Base-by-base conservation (phyloP, 2,888 invertebrate genomes). In the Syrphus vitripennis region DNA sequence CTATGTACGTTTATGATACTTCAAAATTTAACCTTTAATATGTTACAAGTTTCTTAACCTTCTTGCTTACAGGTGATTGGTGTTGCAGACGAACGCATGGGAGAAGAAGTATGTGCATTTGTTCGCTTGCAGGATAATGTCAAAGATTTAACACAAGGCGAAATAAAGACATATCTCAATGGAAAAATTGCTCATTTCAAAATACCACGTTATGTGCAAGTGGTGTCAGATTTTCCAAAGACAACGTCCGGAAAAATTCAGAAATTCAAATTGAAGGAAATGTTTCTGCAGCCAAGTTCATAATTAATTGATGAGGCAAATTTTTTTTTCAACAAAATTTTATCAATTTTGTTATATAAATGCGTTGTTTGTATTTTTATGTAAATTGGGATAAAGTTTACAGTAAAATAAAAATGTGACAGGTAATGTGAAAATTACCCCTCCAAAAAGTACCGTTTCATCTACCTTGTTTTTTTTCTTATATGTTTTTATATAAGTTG, bases 191-290 rank as follows among this genome's bases (percentile, higher is more conserved):
- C 97, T 0, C 94, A 95, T 89, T 97, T 95, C 90, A 97, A 97
- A 92, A 94, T 97, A 63, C 97, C 97, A 0, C 94, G 94, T 19
- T 95, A 95, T 90, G 92, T 97, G 14, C 90, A 94, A 72, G 94
- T 95, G 88, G 93, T 95, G 0, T 93, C 94, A 0, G 93, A 94
- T 3, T 97, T 95, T 91, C 97, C 97, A 0, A 95, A 95, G 90
- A 97, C 97, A 0, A 93, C 94, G 0, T 96, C 96, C 0, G 97
- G 97, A 10, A 97, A 97, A 93, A 93, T 97, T 70, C 95, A 96
- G 90, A 97, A 97, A 90, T 95, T 93, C 88, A 93, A 93, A 88
- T 90, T 95, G 31, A 90, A 90, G n/a, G 89, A 94, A 84, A 42
- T 84, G 9, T 90, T 93, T 70, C 12, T 61, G 2, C 70, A 61